These are phyloP conservation scores for Nebria brevicollis DNA, from an alignment of 2,888 invertebrate genomes.

Conservation along the genomic window DNA sequence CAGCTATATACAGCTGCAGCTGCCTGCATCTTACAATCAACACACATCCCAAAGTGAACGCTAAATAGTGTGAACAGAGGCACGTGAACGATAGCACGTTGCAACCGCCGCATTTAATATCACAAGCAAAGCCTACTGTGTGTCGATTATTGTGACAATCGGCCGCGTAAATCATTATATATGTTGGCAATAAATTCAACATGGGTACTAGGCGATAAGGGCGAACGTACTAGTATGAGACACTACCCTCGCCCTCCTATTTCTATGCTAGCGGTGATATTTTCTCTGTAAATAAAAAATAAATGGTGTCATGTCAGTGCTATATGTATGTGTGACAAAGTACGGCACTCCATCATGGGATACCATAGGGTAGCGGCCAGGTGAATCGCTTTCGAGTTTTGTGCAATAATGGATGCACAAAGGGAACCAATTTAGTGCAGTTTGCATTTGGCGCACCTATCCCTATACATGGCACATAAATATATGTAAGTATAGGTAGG, in stretches of 20 bases:
- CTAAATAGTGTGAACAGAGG: not conserved
- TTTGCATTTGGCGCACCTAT: not conserved
- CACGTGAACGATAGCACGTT: slow-evolving; percentile 18
- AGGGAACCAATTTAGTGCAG: not conserved
- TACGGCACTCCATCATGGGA: slow-evolving; percentile 55
- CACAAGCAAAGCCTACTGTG: slow-evolving; percentile 11
- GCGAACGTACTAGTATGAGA: not conserved
- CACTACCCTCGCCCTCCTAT: slow-evolving; percentile 13
- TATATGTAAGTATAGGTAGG: no score
- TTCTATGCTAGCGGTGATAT: slow-evolving; percentile 21
- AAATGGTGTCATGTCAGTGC: slow-evolving; percentile 47
- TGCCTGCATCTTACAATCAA: slow-evolving; percentile 20
- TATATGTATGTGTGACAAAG: slow-evolving; percentile 54
- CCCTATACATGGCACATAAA: not conserved
- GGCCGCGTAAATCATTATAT: slow-evolving; percentile 44
- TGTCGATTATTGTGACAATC: slow-evolving; percentile 47
- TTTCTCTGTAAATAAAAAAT: slow-evolving; percentile 47
- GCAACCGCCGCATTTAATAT: slow-evolving; percentile 1
- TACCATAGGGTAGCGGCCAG: slow-evolving; percentile 50
- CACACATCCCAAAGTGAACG: not conserved
- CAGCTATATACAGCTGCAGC: slow-evolving; percentile 6
- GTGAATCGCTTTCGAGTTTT: not conserved
- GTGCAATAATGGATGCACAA: not conserved
- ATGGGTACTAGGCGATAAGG: slow-evolving; percentile 14
- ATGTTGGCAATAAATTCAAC: slow-evolving; percentile 47